Percentiles rank a stretch among this genome's conserved stretches.
These are phyloP conservation scores for Solenodon paradoxus DNA, from an alignment of 2,113 vertebrate species.

Conservation along the genomic window DNA sequence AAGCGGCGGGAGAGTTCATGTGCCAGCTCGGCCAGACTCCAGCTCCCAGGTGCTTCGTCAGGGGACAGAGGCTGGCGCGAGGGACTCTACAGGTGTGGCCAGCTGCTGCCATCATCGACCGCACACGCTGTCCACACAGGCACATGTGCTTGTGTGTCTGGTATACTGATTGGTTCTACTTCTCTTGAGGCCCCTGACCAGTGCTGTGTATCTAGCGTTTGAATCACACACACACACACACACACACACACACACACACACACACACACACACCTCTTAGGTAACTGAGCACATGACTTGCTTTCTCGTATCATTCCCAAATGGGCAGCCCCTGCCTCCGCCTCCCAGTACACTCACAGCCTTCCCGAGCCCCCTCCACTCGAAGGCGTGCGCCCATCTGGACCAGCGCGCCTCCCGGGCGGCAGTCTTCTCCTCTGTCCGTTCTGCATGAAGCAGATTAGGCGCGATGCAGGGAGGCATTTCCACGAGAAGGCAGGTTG, in stretches of 20 bases:
- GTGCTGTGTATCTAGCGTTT: neutral
- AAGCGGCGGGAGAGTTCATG: too few species aligned
- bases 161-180: too few species aligned
- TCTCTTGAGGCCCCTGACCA: neutral
- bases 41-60: neutral
- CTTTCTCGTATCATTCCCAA: neutral
- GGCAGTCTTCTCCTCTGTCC: too few species aligned
- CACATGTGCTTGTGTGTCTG: neutral
- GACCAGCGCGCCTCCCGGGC: too few species aligned
- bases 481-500: neutral
- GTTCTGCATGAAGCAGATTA: neutral
- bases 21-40: too few species aligned
- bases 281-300: neutral
- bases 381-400: too few species aligned
- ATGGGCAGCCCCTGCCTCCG: neutral
- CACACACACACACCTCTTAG: neutral
- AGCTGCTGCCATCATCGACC: too few species aligned
- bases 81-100: neutral
- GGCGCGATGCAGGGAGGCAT: neutral
- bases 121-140: too few species aligned
- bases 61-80: neutral
- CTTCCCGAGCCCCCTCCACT: too few species aligned
- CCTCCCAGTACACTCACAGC: too few species aligned
- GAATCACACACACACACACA: neutral
- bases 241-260: neutral